Percentiles rank a stretch among this genome's conserved stretches.
phyloP scores from a whole-genome alignment of 2,113 vertebrate genomes.

The Thermophis baileyi region DNA sequence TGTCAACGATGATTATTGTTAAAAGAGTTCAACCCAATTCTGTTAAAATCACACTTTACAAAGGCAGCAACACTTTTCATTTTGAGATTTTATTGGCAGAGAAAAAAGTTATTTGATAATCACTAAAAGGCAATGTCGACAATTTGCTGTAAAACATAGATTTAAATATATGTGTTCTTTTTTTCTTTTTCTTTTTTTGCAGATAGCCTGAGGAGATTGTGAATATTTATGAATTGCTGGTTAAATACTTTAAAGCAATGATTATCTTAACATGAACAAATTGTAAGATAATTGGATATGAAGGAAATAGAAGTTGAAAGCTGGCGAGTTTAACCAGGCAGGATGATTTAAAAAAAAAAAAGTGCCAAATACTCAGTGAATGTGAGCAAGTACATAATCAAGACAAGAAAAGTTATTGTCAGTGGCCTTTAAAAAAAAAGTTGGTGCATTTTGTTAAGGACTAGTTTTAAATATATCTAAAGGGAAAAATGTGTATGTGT shows the following conservation, averaged over 20 bases:
- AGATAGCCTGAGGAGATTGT: not conserved
- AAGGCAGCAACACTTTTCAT: not conserved
- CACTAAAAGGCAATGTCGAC: not conserved
- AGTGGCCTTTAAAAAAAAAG: not conserved
- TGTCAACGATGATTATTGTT: constrained; percentile 10
- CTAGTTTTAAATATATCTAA: not conserved
- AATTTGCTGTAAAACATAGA: not conserved
- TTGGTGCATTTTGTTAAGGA: not conserved
- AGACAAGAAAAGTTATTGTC: not conserved
- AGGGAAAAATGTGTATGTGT: not conserved
- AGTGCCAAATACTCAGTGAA: not conserved
- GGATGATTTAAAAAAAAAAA: not conserved
- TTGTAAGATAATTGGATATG: not conserved
- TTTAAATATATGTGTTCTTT: not conserved
- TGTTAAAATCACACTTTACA: constrained; percentile 2
- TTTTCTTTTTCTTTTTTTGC: not conserved
- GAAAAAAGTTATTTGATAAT: not conserved
- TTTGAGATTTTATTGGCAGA: not conserved
- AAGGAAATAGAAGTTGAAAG: not conserved
- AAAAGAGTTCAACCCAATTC: not conserved
- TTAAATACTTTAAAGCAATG: not conserved
- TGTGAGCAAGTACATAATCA: not conserved
- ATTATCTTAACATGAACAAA: not conserved
- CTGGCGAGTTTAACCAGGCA: not conserved
- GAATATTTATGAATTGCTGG: constrained; percentile 1